Conservation (phyloP, 2,113 vertebrate genomes). For the Tricholaema leucomelas region DNA sequence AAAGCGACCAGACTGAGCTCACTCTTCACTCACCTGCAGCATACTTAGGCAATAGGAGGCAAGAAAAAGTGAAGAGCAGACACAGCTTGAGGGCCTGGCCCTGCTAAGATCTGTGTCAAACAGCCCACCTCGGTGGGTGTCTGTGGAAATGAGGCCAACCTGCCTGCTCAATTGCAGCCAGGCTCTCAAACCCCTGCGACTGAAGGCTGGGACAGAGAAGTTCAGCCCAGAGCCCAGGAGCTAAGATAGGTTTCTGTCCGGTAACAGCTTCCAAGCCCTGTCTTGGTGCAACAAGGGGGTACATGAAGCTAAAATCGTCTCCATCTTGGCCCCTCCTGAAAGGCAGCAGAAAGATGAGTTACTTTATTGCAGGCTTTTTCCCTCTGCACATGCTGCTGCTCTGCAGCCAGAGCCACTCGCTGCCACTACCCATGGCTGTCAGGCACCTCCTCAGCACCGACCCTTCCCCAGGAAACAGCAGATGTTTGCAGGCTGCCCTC, state of each 20-base stretch:
- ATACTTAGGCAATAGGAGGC: not conserved
- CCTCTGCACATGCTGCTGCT: not conserved
- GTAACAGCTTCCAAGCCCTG: not conserved
- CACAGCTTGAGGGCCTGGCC: not conserved
- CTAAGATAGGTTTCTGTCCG: not conserved
- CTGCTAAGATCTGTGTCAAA: not conserved
- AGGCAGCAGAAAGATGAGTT: not conserved
- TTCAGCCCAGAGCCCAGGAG: not conserved
- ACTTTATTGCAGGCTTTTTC: not conserved
- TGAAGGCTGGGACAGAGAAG: not conserved
- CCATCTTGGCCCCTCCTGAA: not conserved
- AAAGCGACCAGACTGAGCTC: not conserved
- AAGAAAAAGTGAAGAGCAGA: not conserved
- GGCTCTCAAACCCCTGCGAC: rapidly evolving
- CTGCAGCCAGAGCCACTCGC: not conserved
- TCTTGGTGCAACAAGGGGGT: not conserved
- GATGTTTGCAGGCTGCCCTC: not conserved
- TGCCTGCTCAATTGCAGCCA: not conserved
- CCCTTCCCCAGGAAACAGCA: not conserved
- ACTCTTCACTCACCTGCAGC: rapidly evolving
- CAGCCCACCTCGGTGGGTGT: not conserved
- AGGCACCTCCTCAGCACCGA: not conserved
- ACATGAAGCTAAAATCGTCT: not conserved
- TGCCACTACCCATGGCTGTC: not conserved
- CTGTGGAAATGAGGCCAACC: not conserved